Conservation (phyloP, 2,113 vertebrate species). For the Ahaetulla prasina region DNA sequence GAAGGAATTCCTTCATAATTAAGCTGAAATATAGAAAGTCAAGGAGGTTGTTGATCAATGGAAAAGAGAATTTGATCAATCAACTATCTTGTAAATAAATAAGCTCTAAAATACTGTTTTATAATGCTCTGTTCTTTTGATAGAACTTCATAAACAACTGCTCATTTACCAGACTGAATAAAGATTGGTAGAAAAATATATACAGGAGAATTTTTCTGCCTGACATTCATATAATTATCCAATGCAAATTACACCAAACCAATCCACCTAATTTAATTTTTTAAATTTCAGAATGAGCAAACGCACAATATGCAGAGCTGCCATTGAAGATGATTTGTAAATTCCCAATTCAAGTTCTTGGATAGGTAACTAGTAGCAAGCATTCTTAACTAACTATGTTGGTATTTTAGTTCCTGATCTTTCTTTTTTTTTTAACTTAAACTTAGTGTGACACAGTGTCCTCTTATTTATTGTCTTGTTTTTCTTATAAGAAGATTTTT, state of each 20-base stretch:
- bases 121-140: neutral
- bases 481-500: neutral
- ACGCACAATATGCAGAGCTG: neutral
- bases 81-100: neutral
- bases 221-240: neutral
- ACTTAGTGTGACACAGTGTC: neutral
- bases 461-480: neutral
- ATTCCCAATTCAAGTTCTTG: neutral
- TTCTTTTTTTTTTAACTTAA: neutral
- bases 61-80: neutral
- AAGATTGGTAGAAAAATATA: neutral
- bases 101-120: neutral
- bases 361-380: neutral
- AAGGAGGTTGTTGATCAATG: neutral
- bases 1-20: neutral
- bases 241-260: neutral
- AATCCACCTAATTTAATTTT: neutral
- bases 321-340: neutral
- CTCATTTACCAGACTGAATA: neutral
- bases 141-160: neutral
- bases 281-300: neutral
- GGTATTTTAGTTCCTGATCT: neutral
- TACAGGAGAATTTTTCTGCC: neutral
- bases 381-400: neutral
- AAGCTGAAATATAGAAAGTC: neutral